Conservation (phyloP, 53 echinoderm and acorn worm species). For the Astropecten irregularis region DNA sequence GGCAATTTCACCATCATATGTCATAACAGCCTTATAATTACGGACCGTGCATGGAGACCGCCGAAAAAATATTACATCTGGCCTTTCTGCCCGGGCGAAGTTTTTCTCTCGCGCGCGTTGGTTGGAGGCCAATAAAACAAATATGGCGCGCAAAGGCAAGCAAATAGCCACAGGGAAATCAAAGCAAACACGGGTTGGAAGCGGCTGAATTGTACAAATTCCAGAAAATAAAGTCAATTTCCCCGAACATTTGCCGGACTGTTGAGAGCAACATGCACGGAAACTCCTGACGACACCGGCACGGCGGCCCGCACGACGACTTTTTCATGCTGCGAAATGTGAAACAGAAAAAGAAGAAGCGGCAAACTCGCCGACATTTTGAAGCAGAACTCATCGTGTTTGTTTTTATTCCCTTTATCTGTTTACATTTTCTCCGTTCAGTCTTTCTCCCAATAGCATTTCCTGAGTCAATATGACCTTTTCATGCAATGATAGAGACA, state of each 20-base stretch:
- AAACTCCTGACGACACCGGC: too few species aligned
- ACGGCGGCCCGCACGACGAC: background rate
- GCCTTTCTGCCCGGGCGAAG: too few species aligned
- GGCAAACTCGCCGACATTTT: background rate
- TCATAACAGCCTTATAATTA: background rate
- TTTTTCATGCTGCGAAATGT: conserved; percentile 5
- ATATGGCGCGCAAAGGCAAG: conserved; percentile 34
- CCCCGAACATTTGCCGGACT: conserved; percentile 26
- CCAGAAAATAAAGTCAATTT: conserved; percentile 50
- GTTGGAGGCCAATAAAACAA: conserved; percentile 32
- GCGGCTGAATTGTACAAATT: conserved; percentile 4
- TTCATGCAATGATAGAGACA: background rate
- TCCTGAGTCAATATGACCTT: background rate
- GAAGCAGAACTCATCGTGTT: background rate
- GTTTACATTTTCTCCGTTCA: background rate
- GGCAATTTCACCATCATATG: background rate
- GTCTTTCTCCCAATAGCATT: background rate
- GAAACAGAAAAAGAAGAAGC: background rate
- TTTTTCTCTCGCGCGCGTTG: conserved; percentile 21
- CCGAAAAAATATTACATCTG: too few species aligned
- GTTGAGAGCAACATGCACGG: conserved; percentile 23
- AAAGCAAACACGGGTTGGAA: conserved; percentile 42
- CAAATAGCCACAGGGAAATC: conserved; percentile 23
- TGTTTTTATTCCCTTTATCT: background rate
- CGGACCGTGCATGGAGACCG: too few species aligned